Conservation (phyloP, 2,888 invertebrate species). For the Metacarcinus magister region DNA sequence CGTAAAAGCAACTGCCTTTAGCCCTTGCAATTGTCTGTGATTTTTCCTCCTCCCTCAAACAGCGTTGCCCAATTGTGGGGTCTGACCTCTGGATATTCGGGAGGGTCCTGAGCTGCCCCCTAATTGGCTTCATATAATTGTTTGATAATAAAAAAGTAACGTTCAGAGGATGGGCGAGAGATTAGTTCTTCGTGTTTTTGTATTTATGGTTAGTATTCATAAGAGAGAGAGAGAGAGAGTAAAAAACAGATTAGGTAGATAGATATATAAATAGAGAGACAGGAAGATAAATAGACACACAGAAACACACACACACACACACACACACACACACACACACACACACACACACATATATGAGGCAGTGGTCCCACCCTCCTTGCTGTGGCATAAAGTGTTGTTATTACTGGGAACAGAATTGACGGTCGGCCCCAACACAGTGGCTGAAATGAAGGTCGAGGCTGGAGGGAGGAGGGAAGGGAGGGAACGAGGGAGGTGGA, state of each 20-base stretch:
- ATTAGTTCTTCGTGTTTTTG: background rate
- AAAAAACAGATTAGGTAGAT: background rate
- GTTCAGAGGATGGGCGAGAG: background rate
- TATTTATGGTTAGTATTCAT: background rate
- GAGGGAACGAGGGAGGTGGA: background rate
- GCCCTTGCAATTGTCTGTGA: background rate
- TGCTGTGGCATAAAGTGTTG: slow-evolving; percentile 41
- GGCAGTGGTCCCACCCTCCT: background rate
- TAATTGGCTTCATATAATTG: slow-evolving; percentile 35
- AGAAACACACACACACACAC: slow-evolving; percentile 4
- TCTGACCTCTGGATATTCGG: slow-evolving; percentile 22
- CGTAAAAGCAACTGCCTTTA: slow-evolving; percentile 35
- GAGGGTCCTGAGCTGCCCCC: slow-evolving; percentile 18
- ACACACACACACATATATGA: background rate
- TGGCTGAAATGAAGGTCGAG: slow-evolving; percentile 18
- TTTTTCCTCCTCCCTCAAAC: slow-evolving; percentile 9
- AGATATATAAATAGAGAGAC: background rate
- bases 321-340: slow-evolving; percentile 26
- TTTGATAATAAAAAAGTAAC: background rate
- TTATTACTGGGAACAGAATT: slow-evolving; percentile 16
- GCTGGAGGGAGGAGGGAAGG: background rate
- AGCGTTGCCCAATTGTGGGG: background rate
- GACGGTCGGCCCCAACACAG: background rate
- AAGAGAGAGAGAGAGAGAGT: background rate
- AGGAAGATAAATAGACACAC: background rate